Base-by-base conservation (phyloP, 2,888 invertebrate genomes). In the Mechanitis mazaeus region DNA sequence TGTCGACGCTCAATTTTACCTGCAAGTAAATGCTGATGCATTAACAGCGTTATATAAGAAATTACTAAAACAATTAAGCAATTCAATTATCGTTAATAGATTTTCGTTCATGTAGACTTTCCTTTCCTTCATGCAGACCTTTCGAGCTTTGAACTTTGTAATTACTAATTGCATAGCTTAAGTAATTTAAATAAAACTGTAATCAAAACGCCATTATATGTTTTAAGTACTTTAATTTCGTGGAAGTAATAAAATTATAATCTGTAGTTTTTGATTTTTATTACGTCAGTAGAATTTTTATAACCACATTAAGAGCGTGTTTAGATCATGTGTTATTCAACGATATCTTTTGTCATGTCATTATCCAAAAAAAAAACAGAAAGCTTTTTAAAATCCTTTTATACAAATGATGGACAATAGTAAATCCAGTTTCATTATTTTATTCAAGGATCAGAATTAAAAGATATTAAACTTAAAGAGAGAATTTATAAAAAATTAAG, bases 131-230 rank as follows among this genome's bases (percentile, higher is more conserved):
- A 50, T 20, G 20, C 20, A 20, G 20, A 20, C 20, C 20, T 20
- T 20, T 20, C 20, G 7, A 7, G 50, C 50, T 67, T 64, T 61
- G 61, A 79, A 79, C 73, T 80, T 80, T 74, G 74, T 76, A 74
- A 76, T 79, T 76, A 78, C 76, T 78, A 72, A 69, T 70, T 70
- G 69, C 67, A 65, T 69, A 66, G 61, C 66, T 66, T 54, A 64
- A 69, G 63, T 65, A 59, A 72, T 71, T 69, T 69, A 70, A 69
- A 71, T 73, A 71, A 72, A 75, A 70, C 66, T 71, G 64, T 64
- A 66, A 66, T 69, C 63, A 64, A 65, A 60, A 61, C 54, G 60
- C 59, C 45, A 57, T 68, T 68, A 64, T 56, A 64, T 35, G 59
- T 56, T 64, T 54, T 56, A 64, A 64, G 59, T 63, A 61, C 50